These are phyloP conservation scores for Mormoops blainvillei DNA, from an alignment of 2,113 vertebrate genomes.

Conservation along the genomic window DNA sequence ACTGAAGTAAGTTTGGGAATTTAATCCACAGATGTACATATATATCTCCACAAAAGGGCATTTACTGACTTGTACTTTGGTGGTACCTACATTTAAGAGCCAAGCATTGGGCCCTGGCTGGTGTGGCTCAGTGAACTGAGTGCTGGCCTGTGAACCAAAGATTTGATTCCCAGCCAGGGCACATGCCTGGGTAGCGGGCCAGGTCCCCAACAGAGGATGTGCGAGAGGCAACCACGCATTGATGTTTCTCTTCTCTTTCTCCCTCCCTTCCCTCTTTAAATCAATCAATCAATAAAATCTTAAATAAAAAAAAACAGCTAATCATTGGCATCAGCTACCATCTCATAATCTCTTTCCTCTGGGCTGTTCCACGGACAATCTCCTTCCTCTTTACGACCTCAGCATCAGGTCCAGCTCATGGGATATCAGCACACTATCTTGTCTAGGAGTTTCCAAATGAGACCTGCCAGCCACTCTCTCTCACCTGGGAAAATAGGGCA, in stretches of 20 bases:
- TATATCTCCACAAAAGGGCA: not conserved
- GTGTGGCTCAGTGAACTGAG: no score
- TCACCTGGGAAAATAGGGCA: not conserved
- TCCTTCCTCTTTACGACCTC: no score
- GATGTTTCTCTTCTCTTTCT: no score
- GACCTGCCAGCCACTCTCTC: not conserved
- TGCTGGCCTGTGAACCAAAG: no score
- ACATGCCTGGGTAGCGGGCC: no score
- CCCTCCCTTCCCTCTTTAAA: no score
- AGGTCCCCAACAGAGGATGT: no score
- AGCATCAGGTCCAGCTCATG: accelerated
- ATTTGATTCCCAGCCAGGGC: no score
- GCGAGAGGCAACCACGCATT: no score
- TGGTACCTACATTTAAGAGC: not conserved
- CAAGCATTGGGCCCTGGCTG: no score
- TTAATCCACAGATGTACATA: not conserved
- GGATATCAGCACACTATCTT: not conserved
- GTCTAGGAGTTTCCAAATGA: not conserved
- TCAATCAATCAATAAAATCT: no score
- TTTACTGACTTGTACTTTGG: not conserved
- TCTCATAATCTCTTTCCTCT: not conserved
- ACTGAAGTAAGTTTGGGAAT: not conserved
- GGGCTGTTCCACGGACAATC: not conserved
- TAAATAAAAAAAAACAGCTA: no score
- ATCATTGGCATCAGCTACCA: not conserved